Evolutionary conservation across 2,797 vertebrate species (phyloP).

Genomic region (Parauchenoglanis ngamensis): DNA sequence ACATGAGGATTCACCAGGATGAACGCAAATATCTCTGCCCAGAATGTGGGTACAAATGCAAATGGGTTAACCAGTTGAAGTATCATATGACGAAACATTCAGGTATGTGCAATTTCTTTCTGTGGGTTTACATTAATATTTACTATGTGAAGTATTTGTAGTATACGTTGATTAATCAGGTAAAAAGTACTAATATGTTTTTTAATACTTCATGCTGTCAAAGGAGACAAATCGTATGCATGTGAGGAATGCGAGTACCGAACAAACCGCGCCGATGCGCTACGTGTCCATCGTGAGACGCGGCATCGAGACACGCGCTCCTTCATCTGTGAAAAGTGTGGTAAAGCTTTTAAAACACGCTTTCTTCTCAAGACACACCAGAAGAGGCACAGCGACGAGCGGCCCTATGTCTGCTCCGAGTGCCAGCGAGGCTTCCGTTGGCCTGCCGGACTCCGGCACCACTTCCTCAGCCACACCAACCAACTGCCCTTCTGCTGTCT

Average conservation of each 20-base stretch:
- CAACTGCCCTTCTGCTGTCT: slow-evolving; percentile 90
- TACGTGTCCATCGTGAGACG: slow-evolving; percentile 88
- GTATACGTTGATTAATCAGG: not conserved
- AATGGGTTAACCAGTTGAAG: slow-evolving; percentile 98
- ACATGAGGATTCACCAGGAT: slow-evolving; percentile 96
- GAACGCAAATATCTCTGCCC: slow-evolving; percentile 96
- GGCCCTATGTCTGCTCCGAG: slow-evolving; percentile 84
- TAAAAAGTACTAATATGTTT: not conserved
- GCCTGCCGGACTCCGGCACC: slow-evolving; percentile 93
- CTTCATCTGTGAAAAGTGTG: slow-evolving; percentile 95
- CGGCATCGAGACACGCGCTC: slow-evolving; percentile 86
- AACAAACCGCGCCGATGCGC: slow-evolving; percentile 89
- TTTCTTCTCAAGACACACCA: slow-evolving; percentile 95
- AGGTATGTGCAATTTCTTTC: slow-evolving; percentile 68
- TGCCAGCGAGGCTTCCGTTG: slow-evolving; percentile 91
- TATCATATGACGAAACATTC: slow-evolving; percentile 99
- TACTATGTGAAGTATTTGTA: not conserved
- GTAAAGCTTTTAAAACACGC: slow-evolving; percentile 95
- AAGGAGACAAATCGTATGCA: slow-evolving; percentile 88
- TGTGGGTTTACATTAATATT: not conserved
- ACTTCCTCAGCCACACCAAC: slow-evolving; percentile 93
- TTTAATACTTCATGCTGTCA: not conserved
- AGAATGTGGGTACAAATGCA: slow-evolving; percentile 97
- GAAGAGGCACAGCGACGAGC: slow-evolving; percentile 89
- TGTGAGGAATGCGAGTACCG: slow-evolving; percentile 91